phyloP scores from a whole-genome alignment of 2,888 invertebrate species.

The Erebia ligea region DNA sequence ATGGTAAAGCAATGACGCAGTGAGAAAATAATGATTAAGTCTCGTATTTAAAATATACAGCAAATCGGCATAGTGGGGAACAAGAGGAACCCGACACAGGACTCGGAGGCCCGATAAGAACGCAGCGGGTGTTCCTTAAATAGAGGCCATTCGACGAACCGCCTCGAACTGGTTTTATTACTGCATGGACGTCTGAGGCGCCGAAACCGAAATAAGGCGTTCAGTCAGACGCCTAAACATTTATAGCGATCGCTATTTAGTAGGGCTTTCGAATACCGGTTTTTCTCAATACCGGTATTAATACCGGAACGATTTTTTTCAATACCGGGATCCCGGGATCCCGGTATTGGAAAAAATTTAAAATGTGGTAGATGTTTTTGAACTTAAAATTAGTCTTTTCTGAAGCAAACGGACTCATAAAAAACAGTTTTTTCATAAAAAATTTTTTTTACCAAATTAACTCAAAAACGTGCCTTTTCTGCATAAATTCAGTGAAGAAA shows the following conservation, averaged over 20 bases:
- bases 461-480: too few relatives aligned
- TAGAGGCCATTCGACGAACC: constrained; percentile 72
- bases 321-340: too few relatives aligned
- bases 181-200: constrained; percentile 52
- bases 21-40: constrained; percentile 20
- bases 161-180: constrained; percentile 72
- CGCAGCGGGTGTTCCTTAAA: constrained; percentile 71
- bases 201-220: constrained; percentile 60
- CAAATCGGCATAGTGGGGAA: constrained; percentile 37
- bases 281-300: too few relatives aligned
- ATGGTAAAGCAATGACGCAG: constrained; percentile 24
- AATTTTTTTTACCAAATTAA: too few relatives aligned
- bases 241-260: constrained; percentile 48
- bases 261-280: too few relatives aligned
- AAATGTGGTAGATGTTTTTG: too few relatives aligned
- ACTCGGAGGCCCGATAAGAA: constrained; percentile 62
- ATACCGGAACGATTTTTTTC: too few relatives aligned
- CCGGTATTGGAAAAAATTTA: too few relatives aligned
- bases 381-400: too few relatives aligned
- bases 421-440: too few relatives aligned
- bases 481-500: too few relatives aligned
- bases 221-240: constrained; percentile 45
- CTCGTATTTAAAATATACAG: constrained; percentile 29
- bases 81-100: constrained; percentile 42
- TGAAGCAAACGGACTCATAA: too few relatives aligned